These are phyloP conservation scores for Semnopithecus entellus DNA, from an alignment of 2,113 vertebrate genomes.

Conservation along the genomic window DNA sequence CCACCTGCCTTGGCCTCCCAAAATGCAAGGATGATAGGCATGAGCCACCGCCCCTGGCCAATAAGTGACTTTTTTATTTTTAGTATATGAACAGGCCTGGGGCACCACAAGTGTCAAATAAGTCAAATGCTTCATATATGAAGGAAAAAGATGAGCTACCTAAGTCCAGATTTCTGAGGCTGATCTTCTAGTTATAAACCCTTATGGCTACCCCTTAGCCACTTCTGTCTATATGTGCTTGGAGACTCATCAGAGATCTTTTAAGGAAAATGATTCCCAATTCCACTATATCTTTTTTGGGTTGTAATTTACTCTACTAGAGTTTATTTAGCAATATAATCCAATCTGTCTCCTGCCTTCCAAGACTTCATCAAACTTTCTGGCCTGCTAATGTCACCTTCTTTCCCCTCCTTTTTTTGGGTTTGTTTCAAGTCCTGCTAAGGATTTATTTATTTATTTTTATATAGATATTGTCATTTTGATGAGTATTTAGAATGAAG, in stretches of 20 bases:
- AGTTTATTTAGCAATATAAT: background rate
- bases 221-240: background rate
- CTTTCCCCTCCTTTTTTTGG: background rate
- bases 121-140: background rate
- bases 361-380: background rate
- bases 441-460: constrained; percentile 38
- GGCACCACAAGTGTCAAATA: background rate
- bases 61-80: background rate
- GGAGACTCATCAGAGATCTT: background rate
- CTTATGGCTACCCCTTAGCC: background rate
- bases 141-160: background rate
- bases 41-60: fast-evolving
- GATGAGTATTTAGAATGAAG: background rate
- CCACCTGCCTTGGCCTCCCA: too few relatives aligned
- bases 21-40: too few relatives aligned
- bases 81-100: background rate
- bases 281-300: background rate
- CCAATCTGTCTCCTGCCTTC: background rate
- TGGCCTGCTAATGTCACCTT: background rate
- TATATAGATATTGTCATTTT: background rate
- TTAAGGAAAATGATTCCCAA: background rate
- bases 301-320: background rate
- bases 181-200: background rate
- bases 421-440: background rate
- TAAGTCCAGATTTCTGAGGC: background rate